Evolutionary conservation across 2,888 invertebrate genomes (phyloP).

Genomic region (Cheilosia vernalis): DNA sequence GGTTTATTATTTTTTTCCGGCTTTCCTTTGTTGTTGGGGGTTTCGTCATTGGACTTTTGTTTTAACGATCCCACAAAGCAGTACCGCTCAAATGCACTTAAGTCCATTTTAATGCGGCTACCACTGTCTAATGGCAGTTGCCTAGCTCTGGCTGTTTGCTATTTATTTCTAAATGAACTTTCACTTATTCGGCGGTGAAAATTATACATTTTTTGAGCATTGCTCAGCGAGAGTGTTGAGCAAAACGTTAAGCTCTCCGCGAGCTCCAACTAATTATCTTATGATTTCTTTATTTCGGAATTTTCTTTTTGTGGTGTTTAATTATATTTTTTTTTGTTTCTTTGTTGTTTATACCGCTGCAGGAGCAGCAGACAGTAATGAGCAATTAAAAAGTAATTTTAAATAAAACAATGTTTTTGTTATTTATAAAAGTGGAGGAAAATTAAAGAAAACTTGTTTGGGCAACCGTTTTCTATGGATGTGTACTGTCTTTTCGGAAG

Average conservation of each 20-base stretch:
- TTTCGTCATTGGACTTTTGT: slow-evolving; percentile 28
- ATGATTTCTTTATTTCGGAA: slow-evolving; percentile 27
- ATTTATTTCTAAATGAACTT: slow-evolving; percentile 35
- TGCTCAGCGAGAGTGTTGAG: slow-evolving; percentile 7
- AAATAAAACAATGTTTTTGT: slow-evolving; percentile 7
- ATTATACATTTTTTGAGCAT: slow-evolving; percentile 3
- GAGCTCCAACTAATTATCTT: slow-evolving; percentile 27
- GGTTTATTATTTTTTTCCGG: slow-evolving; percentile 3
- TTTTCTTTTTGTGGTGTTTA: neutral
- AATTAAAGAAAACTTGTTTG: slow-evolving; percentile 35
- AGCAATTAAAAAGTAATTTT: slow-evolving; percentile 30
- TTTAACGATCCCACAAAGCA: slow-evolving; percentile 33
- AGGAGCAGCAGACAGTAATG: slow-evolving; percentile 12
- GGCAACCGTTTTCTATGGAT: slow-evolving; percentile 29
- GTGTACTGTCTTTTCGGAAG: slow-evolving; percentile 3
- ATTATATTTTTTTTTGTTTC: too few relatives aligned
- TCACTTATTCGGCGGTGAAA: slow-evolving; percentile 47
- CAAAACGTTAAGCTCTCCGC: neutral
- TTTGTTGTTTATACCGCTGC: neutral
- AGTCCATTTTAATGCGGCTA: slow-evolving; percentile 47
- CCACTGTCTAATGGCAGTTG: slow-evolving; percentile 37
- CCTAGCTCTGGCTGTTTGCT: slow-evolving; percentile 19
- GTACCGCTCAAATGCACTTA: slow-evolving; percentile 54
- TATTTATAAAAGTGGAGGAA: neutral
- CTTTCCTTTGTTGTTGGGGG: slow-evolving; percentile 13